phyloP scores from a whole-genome alignment of 2,797 vertebrate genomes.

The Lepilemur ruficaudatus region DNA sequence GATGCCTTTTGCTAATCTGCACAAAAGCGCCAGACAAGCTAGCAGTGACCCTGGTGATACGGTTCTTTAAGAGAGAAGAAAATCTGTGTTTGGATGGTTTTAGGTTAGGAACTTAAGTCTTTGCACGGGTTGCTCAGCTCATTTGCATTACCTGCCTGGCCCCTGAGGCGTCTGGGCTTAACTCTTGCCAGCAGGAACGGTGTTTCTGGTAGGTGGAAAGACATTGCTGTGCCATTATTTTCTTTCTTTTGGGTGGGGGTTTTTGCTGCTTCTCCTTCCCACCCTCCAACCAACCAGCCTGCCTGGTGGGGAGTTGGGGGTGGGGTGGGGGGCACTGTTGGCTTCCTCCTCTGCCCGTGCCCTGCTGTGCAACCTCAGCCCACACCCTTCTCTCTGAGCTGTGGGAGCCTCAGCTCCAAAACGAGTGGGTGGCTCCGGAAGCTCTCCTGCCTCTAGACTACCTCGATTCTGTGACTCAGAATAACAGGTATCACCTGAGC shows the following conservation, averaged over 20 bases:
- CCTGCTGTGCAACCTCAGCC: not conserved
- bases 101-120: not conserved
- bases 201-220: not conserved
- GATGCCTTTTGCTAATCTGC: not conserved
- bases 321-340: fast-evolving
- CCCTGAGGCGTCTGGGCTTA: not conserved
- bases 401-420: not conserved
- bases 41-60: not conserved
- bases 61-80: not conserved
- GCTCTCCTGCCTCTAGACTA: not conserved
- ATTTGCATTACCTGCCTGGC: fast-evolving
- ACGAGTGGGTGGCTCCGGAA: fast-evolving
- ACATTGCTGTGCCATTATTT: not conserved
- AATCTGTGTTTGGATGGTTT: not conserved
- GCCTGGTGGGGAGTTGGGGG: fast-evolving
- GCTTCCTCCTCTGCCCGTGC: not conserved
- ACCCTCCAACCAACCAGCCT: not conserved
- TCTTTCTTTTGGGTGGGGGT: not conserved
- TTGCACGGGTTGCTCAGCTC: not conserved
- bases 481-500: not conserved
- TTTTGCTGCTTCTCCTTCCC: not conserved
- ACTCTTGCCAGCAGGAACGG: not conserved
- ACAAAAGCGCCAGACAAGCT: not conserved
- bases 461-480: not conserved
- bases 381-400: not conserved